A percentile compares a stretch with the other conserved stretches of the same genome.
Conservation (phyloP, 2,888 invertebrate genomes). For the Synergus umbraculus region DNA sequence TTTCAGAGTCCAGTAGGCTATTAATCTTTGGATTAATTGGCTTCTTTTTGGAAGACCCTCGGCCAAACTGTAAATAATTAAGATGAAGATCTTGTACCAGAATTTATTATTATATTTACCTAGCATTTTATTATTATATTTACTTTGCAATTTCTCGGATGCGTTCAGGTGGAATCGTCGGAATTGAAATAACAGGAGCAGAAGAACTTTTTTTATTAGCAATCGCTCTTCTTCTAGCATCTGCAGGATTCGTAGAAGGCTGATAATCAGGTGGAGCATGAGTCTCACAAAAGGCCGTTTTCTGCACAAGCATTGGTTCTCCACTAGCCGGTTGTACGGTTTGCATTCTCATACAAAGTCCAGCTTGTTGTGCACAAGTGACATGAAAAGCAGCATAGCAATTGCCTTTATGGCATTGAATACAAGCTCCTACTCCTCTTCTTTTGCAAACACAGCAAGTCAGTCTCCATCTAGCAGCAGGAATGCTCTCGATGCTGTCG, state of each 20-base stretch:
- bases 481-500: constrained; percentile 97
- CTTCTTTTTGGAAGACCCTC: constrained; percentile 84
- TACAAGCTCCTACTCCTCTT: constrained; percentile 95
- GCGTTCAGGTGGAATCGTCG: constrained; percentile 93
- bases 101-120: constrained; percentile 79
- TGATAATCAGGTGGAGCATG: constrained; percentile 87
- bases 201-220: constrained; percentile 89
- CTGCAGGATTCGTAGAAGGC: constrained; percentile 74
- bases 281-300: constrained; percentile 96
- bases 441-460: constrained; percentile 98
- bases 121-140: constrained; percentile 77
- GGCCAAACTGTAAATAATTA: constrained; percentile 63
- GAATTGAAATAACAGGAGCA: constrained; percentile 94
- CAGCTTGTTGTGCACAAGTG: constrained; percentile 98
- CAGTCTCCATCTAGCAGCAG: constrained; percentile 96
- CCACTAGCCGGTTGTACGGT: constrained; percentile 86
- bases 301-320: constrained; percentile 91
- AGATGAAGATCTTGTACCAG: constrained; percentile 2
- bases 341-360: constrained; percentile 97
- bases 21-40: constrained; percentile 91
- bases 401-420: constrained; percentile 97
- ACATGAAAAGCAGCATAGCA: constrained; percentile 99
- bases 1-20: constrained; percentile 98
- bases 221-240: constrained; percentile 77
- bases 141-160: constrained; percentile 93